Percentiles rank a stretch among this genome's conserved stretches.
Evolutionary conservation across 2,888 invertebrate genomes (phyloP).

Genomic region (Nysson spinosus): DNA sequence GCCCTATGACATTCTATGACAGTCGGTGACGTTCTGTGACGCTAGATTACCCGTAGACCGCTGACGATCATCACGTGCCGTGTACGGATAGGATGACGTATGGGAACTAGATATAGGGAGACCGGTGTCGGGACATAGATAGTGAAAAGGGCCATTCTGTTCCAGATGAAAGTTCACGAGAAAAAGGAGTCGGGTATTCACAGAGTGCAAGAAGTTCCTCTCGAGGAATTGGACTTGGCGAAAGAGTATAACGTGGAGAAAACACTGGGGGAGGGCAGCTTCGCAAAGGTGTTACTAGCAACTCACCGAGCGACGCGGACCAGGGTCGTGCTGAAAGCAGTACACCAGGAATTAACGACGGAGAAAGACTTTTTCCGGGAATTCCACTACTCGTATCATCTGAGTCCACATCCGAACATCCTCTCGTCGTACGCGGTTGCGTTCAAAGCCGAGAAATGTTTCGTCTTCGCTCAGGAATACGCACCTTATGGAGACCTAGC

Average conservation of each 20-base stretch:
- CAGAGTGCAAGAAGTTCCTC: constrained; percentile 79
- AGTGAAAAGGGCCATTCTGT: constrained; percentile 16
- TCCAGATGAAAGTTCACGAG: constrained; percentile 75
- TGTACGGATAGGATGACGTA: no score
- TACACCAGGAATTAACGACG: constrained; percentile 81
- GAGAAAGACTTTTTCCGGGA: constrained; percentile 85
- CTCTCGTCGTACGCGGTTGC: constrained; percentile 87
- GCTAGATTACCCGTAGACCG: no score
- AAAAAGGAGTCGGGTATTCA: constrained; percentile 78
- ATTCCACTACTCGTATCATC: constrained; percentile 87
- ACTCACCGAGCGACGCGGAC: constrained; percentile 81
- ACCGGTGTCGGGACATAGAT: background rate
- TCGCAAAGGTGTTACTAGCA: constrained; percentile 84
- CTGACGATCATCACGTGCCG: no score
- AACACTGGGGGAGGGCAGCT: constrained; percentile 84
- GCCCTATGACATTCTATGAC: no score
- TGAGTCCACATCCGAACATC: constrained; percentile 88
- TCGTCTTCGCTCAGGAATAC: constrained; percentile 85
- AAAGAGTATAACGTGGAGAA: constrained; percentile 83
- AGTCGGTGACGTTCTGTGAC: no score
- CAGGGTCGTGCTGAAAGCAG: constrained; percentile 84
- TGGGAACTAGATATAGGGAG: no score
- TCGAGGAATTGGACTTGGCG: constrained; percentile 79
- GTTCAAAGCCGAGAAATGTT: constrained; percentile 81
- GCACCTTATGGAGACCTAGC: constrained; percentile 86